Evolutionary conservation across 2,797 vertebrate species (phyloP), one percentile per base, ranked within the genome.

Genomic region (Nyctalus aviator): DNA sequence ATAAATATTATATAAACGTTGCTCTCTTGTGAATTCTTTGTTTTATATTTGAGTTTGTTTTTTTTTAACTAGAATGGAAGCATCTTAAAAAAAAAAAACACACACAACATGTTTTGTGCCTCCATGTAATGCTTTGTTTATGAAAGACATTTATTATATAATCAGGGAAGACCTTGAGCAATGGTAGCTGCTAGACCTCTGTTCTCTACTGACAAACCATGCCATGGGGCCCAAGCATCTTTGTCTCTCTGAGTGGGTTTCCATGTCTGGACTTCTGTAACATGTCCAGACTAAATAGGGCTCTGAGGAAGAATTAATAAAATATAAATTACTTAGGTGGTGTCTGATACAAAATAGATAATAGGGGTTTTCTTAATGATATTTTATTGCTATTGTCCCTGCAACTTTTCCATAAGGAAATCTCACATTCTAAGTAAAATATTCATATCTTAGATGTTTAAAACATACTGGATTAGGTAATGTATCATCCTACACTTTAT

Each of bases 31-130:
- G 14, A 48, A 25, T 66, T 25, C 14, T 5, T 59, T 81, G 15
- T 62, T 90, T 91, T 30, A 72, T 8, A 48, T 59, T 84, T 77
- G 30, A 2, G 6, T 64, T 91, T 76, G 57, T 55, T 73, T 87
- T 73, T 87, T 68, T 66, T 77, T 71, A 89, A 81, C 53, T 73
- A 78, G 48, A 91, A 32, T n/a, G 27, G 27, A 91, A 78, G 64
- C 21, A 82, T 66, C 32, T 25, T 23, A 82, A 35, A 32, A 27
- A 27, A 37, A 37, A 37, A 41, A 41, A n/a, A n/a, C n/a, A n/a
- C n/a, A n/a, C n/a, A n/a, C n/a, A 41, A 44, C 55, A 27, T 30
- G 11, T 30, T 32, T 55, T 69, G 23, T 20, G 37, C 30, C 18
- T 23, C 14, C n/a, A 27, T 32, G 4, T 23, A 50, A 12, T 3